Conservation (phyloP, 1,140 invertebrate genomes). For the Drosophila virilis region DNA sequence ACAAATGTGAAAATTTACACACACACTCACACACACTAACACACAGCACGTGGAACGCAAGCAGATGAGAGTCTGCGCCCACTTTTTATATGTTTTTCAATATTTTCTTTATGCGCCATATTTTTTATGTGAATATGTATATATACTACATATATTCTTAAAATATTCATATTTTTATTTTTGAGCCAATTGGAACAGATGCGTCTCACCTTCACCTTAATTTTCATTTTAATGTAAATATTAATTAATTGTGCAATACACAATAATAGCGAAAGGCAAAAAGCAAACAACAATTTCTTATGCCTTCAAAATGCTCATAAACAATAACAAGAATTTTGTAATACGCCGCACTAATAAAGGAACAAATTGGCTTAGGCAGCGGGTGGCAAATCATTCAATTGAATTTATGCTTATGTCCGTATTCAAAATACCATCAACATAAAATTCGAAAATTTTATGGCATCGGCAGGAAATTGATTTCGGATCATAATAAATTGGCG, state of each 20-base stretch:
- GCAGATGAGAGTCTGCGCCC: slow-evolving; percentile 34
- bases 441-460: slow-evolving; percentile 15
- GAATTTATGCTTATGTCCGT: slow-evolving; percentile 16
- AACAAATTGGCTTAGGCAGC: slow-evolving; percentile 15
- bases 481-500: slow-evolving; percentile 19
- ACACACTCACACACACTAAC: slow-evolving; percentile 23
- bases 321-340: slow-evolving; percentile 35
- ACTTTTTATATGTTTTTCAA: slow-evolving; percentile 73
- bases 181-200: slow-evolving; percentile 57
- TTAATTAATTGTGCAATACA: slow-evolving; percentile 65
- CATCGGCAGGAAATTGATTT: slow-evolving; percentile 27
- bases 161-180: slow-evolving; percentile 40
- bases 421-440: slow-evolving; percentile 23
- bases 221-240: slow-evolving; percentile 74
- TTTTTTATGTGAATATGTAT: slow-evolving; percentile 33
- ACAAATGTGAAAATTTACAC: slow-evolving; percentile 39
- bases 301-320: slow-evolving; percentile 22
- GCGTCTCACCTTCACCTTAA: slow-evolving; percentile 79
- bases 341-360: slow-evolving; percentile 17
- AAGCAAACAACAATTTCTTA: slow-evolving; percentile 11
- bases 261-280: slow-evolving; percentile 34
- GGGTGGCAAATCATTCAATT: slow-evolving; percentile 43
- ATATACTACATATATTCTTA: slow-evolving; percentile 18
- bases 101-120: slow-evolving; percentile 70
- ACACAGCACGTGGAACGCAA: slow-evolving; percentile 55